Evolutionary conservation across 2,113 vertebrate genomes (phyloP).

Genomic region (Cyphomyrus plagiostoma): DNA sequence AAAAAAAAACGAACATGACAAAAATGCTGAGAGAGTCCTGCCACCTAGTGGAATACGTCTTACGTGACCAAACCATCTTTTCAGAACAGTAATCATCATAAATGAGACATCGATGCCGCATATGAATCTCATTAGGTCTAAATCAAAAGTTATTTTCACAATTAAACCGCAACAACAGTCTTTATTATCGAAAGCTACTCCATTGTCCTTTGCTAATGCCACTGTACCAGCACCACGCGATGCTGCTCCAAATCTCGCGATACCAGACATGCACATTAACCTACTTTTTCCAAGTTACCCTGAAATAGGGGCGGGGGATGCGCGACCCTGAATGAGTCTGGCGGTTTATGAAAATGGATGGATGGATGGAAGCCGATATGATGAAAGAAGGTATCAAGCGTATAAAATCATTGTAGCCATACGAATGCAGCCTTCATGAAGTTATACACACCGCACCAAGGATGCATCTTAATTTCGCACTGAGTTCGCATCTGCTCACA

Average conservation of each 20-base stretch:
- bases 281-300: neutral
- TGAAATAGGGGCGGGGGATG: neutral
- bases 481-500: neutral
- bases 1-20: neutral
- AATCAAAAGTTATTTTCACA: neutral
- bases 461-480: neutral
- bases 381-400: neutral
- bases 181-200: neutral
- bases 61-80: neutral
- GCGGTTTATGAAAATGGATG: neutral
- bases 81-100: neutral
- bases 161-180: neutral
- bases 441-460: neutral
- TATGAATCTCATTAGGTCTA: neutral
- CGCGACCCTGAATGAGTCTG: neutral
- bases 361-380: neutral
- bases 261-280: neutral
- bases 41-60: conserved; percentile 1
- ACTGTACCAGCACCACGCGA: neutral
- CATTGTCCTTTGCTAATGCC: neutral
- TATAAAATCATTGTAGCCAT: neutral
- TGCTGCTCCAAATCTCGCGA: conserved; percentile 4
- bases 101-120: neutral
- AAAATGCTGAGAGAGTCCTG: neutral
- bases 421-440: neutral